phyloP scores from a whole-genome alignment of 2,797 vertebrate species.

The Enteromius mattozi region DNA sequence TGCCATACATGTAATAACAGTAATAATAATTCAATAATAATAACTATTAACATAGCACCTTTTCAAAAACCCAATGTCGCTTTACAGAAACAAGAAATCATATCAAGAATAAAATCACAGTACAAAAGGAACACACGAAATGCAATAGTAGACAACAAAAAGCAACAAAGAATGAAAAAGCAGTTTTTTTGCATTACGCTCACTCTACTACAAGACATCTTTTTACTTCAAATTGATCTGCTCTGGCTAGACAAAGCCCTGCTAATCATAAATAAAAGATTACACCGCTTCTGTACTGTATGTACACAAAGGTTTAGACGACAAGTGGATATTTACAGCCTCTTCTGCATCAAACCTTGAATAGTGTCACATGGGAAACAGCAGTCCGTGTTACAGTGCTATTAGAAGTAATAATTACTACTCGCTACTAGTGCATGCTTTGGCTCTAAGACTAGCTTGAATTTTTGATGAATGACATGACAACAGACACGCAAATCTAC shows the following conservation, averaged over 20 bases:
- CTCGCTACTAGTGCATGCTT: background rate
- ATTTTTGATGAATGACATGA: constrained; percentile 11
- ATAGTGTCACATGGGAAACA: background rate
- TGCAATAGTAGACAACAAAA: background rate
- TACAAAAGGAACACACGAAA: background rate
- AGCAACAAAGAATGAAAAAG: background rate
- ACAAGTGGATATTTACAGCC: constrained; percentile 6
- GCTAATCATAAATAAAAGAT: constrained; percentile 61
- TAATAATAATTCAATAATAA: too few species aligned
- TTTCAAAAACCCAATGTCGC: background rate
- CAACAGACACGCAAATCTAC: background rate
- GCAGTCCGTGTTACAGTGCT: background rate
- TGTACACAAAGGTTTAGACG: constrained; percentile 39
- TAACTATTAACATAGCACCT: background rate
- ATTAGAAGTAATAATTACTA: constrained; percentile 10
- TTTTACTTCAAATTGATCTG: constrained; percentile 28
- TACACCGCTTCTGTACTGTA: constrained; percentile 21
- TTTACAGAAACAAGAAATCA: background rate
- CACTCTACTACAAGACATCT: background rate
- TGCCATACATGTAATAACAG: too few species aligned
- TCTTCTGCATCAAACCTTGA: constrained; percentile 19
- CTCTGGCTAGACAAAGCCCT: constrained; percentile 46
- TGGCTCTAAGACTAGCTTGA: background rate
- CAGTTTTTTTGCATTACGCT: background rate
- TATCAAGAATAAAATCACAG: background rate